A percentile compares a stretch with the other conserved stretches of the same genome.
Conservation (phyloP, 1,140 invertebrate genomes). For the Platorchestia sp. region DNA sequence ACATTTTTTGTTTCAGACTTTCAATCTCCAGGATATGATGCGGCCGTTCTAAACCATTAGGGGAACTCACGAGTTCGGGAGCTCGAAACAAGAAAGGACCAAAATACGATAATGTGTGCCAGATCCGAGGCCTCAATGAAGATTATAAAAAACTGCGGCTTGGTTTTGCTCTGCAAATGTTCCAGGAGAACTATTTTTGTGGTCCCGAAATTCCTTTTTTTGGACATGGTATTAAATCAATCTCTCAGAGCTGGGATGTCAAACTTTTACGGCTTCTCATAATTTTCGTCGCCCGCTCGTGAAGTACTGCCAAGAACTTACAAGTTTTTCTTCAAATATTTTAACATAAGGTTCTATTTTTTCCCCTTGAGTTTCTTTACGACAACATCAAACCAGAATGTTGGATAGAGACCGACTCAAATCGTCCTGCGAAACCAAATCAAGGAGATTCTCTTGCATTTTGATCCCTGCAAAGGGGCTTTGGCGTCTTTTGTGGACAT, state of each 20-base stretch:
- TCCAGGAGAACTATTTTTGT: neutral
- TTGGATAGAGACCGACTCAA: neutral
- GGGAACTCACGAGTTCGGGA: neutral
- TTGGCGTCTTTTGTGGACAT: neutral
- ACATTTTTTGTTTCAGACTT: too few relatives aligned
- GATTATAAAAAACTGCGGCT: neutral
- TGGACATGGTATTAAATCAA: neutral
- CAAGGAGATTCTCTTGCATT: neutral
- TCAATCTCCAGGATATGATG: neutral
- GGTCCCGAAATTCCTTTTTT: neutral
- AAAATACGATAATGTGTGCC: neutral
- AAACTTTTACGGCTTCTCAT: neutral
- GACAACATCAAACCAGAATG: neutral
- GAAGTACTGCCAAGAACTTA: conserved; percentile 4
- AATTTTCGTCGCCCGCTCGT: neutral
- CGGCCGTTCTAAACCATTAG: neutral
- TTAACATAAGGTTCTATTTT: neutral
- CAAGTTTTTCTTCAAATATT: neutral
- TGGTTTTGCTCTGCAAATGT: neutral
- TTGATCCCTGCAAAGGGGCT: neutral
- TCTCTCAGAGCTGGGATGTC: neutral
- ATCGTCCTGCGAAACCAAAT: neutral
- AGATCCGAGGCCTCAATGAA: neutral
- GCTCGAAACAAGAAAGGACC: neutral
- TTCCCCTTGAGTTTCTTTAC: neutral